Percentiles rank a stretch among this genome's conserved stretches.
Evolutionary conservation across 2,797 vertebrate genomes (phyloP).

Genomic region (Paguma larvata): DNA sequence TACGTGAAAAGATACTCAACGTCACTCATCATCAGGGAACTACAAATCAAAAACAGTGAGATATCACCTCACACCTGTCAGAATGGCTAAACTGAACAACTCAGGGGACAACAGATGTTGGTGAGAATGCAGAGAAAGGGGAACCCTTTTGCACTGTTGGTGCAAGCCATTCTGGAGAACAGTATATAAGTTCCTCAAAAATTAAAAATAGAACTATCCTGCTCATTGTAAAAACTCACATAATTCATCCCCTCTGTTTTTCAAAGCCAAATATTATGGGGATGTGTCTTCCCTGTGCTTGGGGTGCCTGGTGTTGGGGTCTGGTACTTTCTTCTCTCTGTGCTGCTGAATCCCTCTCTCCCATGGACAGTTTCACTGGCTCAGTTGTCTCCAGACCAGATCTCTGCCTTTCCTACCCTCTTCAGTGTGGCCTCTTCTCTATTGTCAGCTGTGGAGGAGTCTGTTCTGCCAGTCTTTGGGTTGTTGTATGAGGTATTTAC

Average conservation of each 20-base stretch:
- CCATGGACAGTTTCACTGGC: neutral
- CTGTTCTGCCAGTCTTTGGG: neutral
- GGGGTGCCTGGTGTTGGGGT: neutral
- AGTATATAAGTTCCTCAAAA: no score
- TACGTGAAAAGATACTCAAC: no score
- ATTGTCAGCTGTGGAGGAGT: neutral
- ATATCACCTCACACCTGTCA: no score
- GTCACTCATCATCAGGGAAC: no score
- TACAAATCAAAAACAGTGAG: no score
- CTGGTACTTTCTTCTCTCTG: neutral
- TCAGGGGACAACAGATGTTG: no score
- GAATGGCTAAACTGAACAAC: no score
- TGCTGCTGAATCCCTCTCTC: neutral
- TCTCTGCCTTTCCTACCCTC: neutral
- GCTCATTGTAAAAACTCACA: neutral
- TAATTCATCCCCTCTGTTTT: neutral
- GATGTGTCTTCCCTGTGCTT: neutral
- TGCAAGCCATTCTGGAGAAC: no score
- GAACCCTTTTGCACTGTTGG: no score
- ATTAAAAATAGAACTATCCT: no score
- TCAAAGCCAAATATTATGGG: neutral
- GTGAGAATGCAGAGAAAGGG: no score
- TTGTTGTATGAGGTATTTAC: neutral
- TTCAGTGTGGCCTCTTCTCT: neutral
- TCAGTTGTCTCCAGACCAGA: neutral